These are phyloP conservation scores for Ochotona princeps DNA, from an alignment of 2,113 vertebrate species.

Conservation along the genomic window DNA sequence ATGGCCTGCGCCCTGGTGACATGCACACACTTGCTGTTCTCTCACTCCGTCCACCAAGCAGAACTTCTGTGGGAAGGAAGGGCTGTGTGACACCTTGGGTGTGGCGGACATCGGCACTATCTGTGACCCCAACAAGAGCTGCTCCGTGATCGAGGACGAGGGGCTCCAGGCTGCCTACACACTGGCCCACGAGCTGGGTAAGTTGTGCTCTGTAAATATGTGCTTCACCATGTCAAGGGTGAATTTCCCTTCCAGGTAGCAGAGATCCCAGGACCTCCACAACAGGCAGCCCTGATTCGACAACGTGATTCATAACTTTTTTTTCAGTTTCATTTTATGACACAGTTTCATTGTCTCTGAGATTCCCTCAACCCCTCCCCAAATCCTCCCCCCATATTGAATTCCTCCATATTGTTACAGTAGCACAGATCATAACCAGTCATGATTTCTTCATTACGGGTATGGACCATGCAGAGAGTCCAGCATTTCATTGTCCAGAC, in stretches of 20 bases:
- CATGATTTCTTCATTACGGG: too few relatives aligned
- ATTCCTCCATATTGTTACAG: too few relatives aligned
- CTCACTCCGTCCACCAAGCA: conserved; percentile 69
- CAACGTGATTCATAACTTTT: too few relatives aligned
- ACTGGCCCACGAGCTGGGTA: conserved; percentile 96
- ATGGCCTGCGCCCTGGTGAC: neutral
- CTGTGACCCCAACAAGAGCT: conserved; percentile 97
- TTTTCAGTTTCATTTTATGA: too few relatives aligned
- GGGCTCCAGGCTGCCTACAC: conserved; percentile 97
- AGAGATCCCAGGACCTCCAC: neutral
- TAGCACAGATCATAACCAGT: too few relatives aligned
- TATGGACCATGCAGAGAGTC: too few relatives aligned
- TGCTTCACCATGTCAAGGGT: accelerated
- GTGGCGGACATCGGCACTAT: conserved; percentile 96
- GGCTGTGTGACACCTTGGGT: conserved; percentile 93
- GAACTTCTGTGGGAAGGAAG: conserved; percentile 95
- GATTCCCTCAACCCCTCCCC: too few relatives aligned
- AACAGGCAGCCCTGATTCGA: accelerated
- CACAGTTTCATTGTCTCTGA: too few relatives aligned
- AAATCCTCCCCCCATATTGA: too few relatives aligned
- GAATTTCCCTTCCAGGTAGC: neutral
- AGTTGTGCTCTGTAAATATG: neutral
- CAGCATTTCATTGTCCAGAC: too few relatives aligned
- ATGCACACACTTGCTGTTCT: too few relatives aligned
- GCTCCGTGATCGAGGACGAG: conserved; percentile 95